Base-by-base conservation (phyloP, 2,888 invertebrate genomes). In the Caradrina kadenii region DNA sequence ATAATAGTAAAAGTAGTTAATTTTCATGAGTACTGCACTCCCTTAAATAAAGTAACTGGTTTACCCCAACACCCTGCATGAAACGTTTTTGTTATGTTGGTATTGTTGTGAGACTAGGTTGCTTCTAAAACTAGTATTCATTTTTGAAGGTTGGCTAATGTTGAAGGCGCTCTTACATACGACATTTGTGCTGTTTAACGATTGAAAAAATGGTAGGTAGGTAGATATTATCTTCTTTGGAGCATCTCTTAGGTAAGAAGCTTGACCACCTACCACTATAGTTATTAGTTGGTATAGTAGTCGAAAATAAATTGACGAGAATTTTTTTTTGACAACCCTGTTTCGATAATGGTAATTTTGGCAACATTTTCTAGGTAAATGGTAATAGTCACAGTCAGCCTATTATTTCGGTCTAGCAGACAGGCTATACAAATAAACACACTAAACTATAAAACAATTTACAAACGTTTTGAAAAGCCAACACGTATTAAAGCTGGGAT, bases 401-500 rank as follows among this genome's bases (percentile, higher is more conserved):
- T 11, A 21, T 48, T 45, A 22, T 22, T 31, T 49, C 21, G 10
- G 49, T 42, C 17, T 35, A 15, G 1, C 31, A 22, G 13, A n/a
- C 10, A 0, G 15, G 0, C 11, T 58, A 45, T 15, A 61, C 10
- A 42, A 50, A 56, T 60, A 69, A 13, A 3, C 39, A 53, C 22
- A 11, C 31, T 19, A n/a, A 64, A 66, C 31, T 49, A 66, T 63
- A 49, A 64, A 54, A 65, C 21, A 69, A 56, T 60, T 69, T 53
- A 35, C 17, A 60, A 63, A 49, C 55, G 54, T 45, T 60, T 67
- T 35, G 15, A 31, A 50, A 65, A 69, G 48, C 58, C 35, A 56
- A 62, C 58, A 31, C 64, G 61, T 76, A 69, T 62, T 69, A 68
- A 76, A 76, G 62, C 64, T 42, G 26, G 72, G 69, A 73, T 79